Percentiles rank a stretch among this genome's conserved stretches.
phyloP scores from a whole-genome alignment of 2,888 invertebrate genomes.

The Apamea anceps region DNA sequence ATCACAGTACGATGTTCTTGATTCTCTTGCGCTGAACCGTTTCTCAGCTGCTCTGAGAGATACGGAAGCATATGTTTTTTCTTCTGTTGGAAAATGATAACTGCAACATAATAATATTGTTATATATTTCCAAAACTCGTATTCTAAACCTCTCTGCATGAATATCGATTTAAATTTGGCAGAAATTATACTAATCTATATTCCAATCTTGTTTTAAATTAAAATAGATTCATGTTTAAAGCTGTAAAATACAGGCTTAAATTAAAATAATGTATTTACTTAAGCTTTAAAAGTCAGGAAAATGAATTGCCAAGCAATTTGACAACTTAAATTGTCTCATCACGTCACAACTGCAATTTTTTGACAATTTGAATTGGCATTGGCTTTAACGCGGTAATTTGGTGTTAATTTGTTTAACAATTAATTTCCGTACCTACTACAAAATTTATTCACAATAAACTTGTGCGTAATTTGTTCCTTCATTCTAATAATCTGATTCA shows the following conservation, averaged over 20 bases:
- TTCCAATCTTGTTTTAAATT: not conserved
- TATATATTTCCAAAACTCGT: not conserved
- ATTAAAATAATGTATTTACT: not conserved
- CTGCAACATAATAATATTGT: conserved; percentile 7
- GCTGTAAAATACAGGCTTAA: not conserved
- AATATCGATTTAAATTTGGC: not conserved
- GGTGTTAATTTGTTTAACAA: not conserved
- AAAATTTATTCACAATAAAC: not conserved
- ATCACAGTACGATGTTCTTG: not conserved
- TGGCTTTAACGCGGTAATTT: not conserved
- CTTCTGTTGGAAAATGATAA: not conserved
- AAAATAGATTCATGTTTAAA: not conserved
- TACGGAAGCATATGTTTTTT: not conserved
- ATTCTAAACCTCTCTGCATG: not conserved
- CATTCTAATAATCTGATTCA: no score
- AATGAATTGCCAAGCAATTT: not conserved
- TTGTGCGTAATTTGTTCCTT: not conserved
- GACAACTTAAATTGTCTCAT: not conserved
- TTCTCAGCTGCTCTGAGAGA: not conserved
- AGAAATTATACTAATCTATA: not conserved
- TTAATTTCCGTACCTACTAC: not conserved
- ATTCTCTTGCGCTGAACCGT: not conserved
- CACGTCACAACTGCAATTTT: not conserved
- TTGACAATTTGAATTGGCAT: no score
- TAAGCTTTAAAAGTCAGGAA: not conserved